These are phyloP conservation scores for Pollenia griseotomentosa DNA, from an alignment of 2,888 invertebrate genomes.

Conservation along the genomic window DNA sequence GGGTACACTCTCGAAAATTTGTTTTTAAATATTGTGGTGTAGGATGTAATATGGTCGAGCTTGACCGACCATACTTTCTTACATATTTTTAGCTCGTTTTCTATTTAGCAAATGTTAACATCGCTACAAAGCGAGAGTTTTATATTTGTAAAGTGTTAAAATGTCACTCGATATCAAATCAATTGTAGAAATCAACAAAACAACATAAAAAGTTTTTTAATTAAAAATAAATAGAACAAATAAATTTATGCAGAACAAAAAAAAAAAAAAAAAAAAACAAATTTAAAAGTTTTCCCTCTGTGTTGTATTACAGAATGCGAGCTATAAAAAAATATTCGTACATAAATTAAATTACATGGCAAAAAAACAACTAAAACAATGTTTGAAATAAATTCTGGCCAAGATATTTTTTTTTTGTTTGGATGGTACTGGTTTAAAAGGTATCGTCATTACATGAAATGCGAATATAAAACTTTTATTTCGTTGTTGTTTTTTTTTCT, in stretches of 20 bases:
- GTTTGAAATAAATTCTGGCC: conserved; percentile 11
- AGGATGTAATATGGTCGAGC: too few species aligned
- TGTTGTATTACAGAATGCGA: conserved; percentile 22
- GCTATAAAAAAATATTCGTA: conserved; percentile 29
- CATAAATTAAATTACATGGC: conserved; percentile 43
- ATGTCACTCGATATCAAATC: conserved; percentile 75
- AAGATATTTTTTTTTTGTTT: conserved; percentile 24
- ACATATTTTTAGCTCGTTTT: not conserved
- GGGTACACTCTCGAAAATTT: too few species aligned
- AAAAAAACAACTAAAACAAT: conserved; percentile 21
- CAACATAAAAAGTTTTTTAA: conserved; percentile 73
- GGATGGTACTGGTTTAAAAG: not conserved
- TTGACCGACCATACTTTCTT: too few species aligned
- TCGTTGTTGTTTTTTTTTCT: not conserved
- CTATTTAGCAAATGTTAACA: not conserved
- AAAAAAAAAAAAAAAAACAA: conserved; percentile 31
- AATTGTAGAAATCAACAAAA: conserved; percentile 75
- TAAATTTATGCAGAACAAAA: conserved; percentile 60
- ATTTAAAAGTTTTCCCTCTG: conserved; percentile 24
- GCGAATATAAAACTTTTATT: conserved; percentile 39
- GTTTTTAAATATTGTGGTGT: too few species aligned
- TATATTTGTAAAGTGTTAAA: conserved; percentile 74
- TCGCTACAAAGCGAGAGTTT: conserved; percentile 18
- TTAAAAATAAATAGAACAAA: conserved; percentile 74
- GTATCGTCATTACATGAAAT: conserved; percentile 26